These are phyloP conservation scores for Rhimphoctona megacephalus DNA, from an alignment of 2,888 invertebrate species.

Conservation along the genomic window DNA sequence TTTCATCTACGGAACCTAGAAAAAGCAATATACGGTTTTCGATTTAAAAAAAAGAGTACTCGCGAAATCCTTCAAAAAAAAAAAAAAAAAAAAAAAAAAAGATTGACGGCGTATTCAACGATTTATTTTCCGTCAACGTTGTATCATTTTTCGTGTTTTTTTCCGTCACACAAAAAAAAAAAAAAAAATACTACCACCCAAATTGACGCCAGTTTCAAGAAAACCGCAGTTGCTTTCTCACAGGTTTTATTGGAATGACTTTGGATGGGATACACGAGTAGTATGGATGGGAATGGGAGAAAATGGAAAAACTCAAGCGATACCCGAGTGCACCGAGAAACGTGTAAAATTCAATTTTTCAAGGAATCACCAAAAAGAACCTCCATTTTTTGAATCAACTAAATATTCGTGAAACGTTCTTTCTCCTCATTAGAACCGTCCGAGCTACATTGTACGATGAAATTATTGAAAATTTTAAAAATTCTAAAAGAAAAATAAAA, in stretches of 20 bases:
- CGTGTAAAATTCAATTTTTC: neutral
- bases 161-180: slow-evolving; percentile 7
- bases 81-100: slow-evolving; percentile 23
- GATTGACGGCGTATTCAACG: neutral
- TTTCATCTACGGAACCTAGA: slow-evolving; percentile 86
- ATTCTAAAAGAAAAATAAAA: no score
- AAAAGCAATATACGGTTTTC: slow-evolving; percentile 76
- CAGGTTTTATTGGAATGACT: slow-evolving; percentile 73
- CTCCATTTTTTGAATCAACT: neutral
- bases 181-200: slow-evolving; percentile 24
- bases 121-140: neutral
- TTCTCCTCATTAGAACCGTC: no score
- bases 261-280: slow-evolving; percentile 73
- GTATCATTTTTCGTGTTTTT: slow-evolving; percentile 31
- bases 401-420: no score
- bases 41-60: slow-evolving; percentile 50
- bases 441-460: no score
- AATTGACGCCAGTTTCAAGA: slow-evolving; percentile 44
- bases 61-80: neutral
- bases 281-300: neutral
- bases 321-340: slow-evolving; percentile 48
- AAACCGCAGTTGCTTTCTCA: slow-evolving; percentile 69
- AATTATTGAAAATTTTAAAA: no score
- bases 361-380: neutral
- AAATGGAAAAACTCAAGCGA: slow-evolving; percentile 81